These are phyloP conservation scores for Hirundichthys speculiger DNA, from an alignment of 2,113 vertebrate genomes.

Conservation along the genomic window DNA sequence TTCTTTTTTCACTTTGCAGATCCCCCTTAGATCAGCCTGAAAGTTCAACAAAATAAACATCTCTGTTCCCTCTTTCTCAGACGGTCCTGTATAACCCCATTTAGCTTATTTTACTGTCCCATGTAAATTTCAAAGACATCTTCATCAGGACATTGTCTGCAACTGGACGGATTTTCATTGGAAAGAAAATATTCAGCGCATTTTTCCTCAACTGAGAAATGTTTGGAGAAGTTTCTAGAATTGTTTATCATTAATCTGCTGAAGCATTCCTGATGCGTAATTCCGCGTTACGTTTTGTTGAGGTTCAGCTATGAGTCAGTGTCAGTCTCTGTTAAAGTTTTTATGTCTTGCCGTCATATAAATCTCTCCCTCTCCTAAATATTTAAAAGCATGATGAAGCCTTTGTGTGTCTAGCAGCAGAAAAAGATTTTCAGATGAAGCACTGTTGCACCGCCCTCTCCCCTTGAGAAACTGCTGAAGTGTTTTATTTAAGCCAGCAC, in stretches of 20 bases:
- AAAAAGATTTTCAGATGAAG: constrained; percentile 15
- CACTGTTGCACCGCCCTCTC: constrained; percentile 3
- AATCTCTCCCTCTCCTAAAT: constrained; percentile 25
- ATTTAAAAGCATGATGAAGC: constrained; percentile 31
- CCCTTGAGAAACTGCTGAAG: constrained; percentile 32
- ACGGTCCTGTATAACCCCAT: too few relatives aligned
- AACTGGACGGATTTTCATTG: too few relatives aligned
- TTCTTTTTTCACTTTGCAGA: constrained; percentile 19
- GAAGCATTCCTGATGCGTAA: neutral
- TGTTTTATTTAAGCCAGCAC: constrained; percentile 40
- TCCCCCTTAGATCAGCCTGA: too few relatives aligned
- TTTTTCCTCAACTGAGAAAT: too few relatives aligned
- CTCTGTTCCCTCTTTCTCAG: constrained; percentile 2
- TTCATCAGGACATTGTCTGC: too few relatives aligned
- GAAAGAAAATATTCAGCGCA: too few relatives aligned
- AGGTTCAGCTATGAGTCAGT: constrained; percentile 1
- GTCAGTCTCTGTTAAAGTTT: neutral
- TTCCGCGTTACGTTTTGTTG: neutral
- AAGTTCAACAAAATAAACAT: constrained; percentile 34
- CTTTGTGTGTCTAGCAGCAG: constrained; percentile 21
- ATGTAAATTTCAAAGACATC: too few relatives aligned
- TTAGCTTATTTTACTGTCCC: too few relatives aligned
- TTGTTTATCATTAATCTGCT: constrained; percentile 3
- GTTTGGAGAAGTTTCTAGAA: too few relatives aligned
- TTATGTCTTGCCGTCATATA: neutral